A percentile compares a stretch with the other conserved stretches of the same genome.
phyloP scores from a whole-genome alignment of 2,888 invertebrate genomes.

The Napeogenes inachia region DNA sequence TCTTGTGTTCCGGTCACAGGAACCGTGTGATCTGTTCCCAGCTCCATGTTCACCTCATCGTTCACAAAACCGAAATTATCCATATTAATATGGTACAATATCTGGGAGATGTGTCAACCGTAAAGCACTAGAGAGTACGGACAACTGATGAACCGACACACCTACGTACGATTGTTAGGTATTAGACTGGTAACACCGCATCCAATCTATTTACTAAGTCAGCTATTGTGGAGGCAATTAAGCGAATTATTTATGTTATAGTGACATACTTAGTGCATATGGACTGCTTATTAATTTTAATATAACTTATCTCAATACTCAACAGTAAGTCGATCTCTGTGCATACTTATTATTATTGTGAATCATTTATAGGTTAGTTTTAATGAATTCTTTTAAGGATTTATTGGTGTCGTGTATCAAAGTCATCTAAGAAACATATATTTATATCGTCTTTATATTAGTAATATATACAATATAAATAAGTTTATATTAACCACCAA shows the following conservation, averaged over 20 bases:
- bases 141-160: not conserved
- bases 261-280: not conserved
- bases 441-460: too few relatives aligned
- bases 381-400: too few relatives aligned
- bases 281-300: too few relatives aligned
- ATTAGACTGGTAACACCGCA: not conserved
- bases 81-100: slow-evolving; percentile 37
- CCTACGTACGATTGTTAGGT: not conserved
- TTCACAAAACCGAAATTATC: slow-evolving; percentile 58
- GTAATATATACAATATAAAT: too few relatives aligned
- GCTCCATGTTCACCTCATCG: slow-evolving; percentile 37
- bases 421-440: too few relatives aligned
- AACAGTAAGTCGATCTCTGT: too few relatives aligned
- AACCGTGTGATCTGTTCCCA: slow-evolving; percentile 9
- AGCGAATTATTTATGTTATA: slow-evolving; percentile 5
- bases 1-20: slow-evolving; percentile 16
- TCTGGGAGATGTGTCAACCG: not conserved
- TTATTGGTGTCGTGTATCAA: too few relatives aligned
- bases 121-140: not conserved
- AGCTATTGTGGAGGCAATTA: slow-evolving; percentile 16
- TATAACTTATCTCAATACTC: too few relatives aligned
- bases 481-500: too few relatives aligned
- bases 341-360: too few relatives aligned
- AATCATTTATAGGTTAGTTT: too few relatives aligned
- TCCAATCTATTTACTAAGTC: slow-evolving; percentile 17